Percentiles rank a stretch among this genome's conserved stretches.
Conservation (phyloP, 1,140 invertebrate species). For the fruit fly (Drosophila melanogaster) region Release_6_plus_ISO1_MT NT_033779.5:7291501-7292000, state of each 20-base stretch:
- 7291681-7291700: conserved; percentile 14
- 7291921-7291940: conserved; percentile 69
- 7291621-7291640: conserved; percentile 75
- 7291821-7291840: conserved; percentile 72
- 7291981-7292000: conserved; percentile 77
- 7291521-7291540: conserved; percentile 72
- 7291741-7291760: conserved; percentile 60
- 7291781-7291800: conserved; percentile 53
- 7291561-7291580: conserved; percentile 5
- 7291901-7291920: conserved; percentile 73
- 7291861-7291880: conserved; percentile 35
- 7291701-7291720: conserved; percentile 72
- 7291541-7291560: conserved; percentile 49
- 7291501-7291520: conserved; percentile 59
- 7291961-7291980: conserved; percentile 80
- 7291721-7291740: conserved; percentile 19
- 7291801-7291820: conserved; percentile 64
- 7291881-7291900: conserved; percentile 36
- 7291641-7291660: conserved; percentile 75
- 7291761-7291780: conserved; percentile 75
- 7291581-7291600: conserved; percentile 70
- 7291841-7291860: conserved; percentile 26
- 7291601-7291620: conserved; percentile 68
- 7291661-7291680: conserved; percentile 8
- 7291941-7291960: conserved; percentile 76